Evolutionary conservation across 2,113 vertebrate species (phyloP).

Genomic region (Dicrurus megarhynchus): DNA sequence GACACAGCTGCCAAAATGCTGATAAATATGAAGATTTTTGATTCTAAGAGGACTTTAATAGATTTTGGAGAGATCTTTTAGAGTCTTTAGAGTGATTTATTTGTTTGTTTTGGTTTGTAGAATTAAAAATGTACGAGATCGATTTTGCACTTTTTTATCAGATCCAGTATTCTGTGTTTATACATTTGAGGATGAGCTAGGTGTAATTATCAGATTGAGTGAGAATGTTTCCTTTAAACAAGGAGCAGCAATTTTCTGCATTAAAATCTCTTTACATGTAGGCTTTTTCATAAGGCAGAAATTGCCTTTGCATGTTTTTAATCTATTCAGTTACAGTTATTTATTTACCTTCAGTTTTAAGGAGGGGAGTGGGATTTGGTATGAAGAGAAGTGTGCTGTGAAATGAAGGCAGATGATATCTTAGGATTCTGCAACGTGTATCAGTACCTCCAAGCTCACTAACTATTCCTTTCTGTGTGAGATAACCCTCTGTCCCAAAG

Average conservation of each 20-base stretch:
- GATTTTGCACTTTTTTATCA: not conserved
- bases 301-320: not conserved
- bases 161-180: not conserved
- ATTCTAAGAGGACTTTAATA: not conserved
- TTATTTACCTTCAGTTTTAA: constrained; percentile 4
- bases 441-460: not conserved
- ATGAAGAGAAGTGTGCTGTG: not conserved
- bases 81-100: not conserved
- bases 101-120: not conserved
- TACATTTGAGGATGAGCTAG: not conserved
- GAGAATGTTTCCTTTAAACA: not conserved
- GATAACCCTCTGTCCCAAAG: constrained; percentile 38
- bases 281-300: not conserved
- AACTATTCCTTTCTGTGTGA: not conserved
- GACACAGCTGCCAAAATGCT: not conserved
- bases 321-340: not conserved
- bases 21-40: not conserved
- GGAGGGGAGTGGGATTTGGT: not conserved
- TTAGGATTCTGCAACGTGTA: not conserved
- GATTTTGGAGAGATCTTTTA: not conserved
- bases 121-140: not conserved
- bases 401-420: not conserved
- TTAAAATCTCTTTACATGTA: not conserved
- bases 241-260: not conserved
- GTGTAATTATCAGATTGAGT: not conserved